Conservation (phyloP, 1,140 invertebrate genomes). For the Drosophila albomicans region DNA sequence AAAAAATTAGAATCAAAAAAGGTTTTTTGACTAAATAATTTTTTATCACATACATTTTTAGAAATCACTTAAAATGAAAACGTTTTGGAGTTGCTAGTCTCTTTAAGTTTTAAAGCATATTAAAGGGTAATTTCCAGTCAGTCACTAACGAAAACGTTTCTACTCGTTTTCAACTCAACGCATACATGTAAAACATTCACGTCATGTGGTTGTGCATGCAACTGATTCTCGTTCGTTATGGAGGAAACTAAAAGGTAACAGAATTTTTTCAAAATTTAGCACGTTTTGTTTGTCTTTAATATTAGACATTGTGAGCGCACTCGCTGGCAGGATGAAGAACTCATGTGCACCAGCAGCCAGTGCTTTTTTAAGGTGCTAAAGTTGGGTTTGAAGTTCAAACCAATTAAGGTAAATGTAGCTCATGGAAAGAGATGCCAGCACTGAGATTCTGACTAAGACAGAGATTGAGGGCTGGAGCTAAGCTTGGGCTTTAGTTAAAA, state of each 20-base stretch:
- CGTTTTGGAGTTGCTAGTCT: no score
- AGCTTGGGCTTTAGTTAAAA: not conserved
- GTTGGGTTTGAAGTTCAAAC: not conserved
- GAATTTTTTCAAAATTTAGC: conserved; percentile 45
- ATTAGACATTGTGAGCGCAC: conserved; percentile 31
- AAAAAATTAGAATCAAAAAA: no score
- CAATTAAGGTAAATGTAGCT: conserved; percentile 57
- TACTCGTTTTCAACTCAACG: conserved; percentile 15
- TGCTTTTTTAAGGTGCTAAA: conserved; percentile 4
- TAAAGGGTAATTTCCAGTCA: conserved; percentile 9
- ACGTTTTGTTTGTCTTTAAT: conserved; percentile 63
- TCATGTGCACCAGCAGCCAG: not conserved
- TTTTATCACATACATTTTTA: no score
- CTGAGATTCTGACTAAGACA: not conserved
- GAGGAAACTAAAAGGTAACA: not conserved
- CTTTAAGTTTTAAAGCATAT: not conserved
- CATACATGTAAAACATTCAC: conserved; percentile 23
- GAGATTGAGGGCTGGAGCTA: not conserved
- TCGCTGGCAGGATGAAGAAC: not conserved
- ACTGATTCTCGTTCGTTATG: conserved; percentile 28
- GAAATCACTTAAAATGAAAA: no score
- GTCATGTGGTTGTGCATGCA: conserved; percentile 43
- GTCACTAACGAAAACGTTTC: conserved; percentile 2
- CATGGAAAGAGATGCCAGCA: not conserved
- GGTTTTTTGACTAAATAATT: no score